Evolutionary conservation across 2,113 vertebrate genomes (phyloP).

Genomic region (Pseudorasbora parva): DNA sequence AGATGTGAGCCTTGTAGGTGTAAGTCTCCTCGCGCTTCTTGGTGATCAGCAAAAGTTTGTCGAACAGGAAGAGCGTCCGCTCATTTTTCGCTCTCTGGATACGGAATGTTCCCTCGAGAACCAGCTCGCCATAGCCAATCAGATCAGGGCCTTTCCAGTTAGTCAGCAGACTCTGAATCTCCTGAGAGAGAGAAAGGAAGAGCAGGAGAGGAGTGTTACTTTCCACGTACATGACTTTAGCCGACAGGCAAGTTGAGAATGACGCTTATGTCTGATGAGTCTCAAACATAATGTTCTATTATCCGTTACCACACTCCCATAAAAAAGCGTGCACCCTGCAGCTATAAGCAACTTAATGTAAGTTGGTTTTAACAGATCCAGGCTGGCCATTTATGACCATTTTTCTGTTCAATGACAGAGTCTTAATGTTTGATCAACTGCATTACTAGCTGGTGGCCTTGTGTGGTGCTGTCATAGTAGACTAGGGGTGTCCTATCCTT

Average conservation of each 20-base stretch:
- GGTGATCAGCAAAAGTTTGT: constrained; percentile 94
- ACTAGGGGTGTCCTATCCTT: background rate
- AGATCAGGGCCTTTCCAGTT: constrained; percentile 99
- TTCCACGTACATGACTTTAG: background rate
- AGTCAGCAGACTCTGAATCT: constrained; percentile 95
- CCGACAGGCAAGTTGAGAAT: background rate
- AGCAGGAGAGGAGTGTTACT: constrained; percentile 2
- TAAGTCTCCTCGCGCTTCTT: constrained; percentile 95
- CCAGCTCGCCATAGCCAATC: constrained; percentile 93
- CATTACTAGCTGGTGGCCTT: background rate
- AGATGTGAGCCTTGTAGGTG: constrained; percentile 94
- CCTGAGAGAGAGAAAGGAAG: constrained; percentile 72
- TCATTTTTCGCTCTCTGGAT: constrained; percentile 96
- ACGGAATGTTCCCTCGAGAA: constrained; percentile 95
- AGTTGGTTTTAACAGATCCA: background rate
- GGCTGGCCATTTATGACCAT: background rate
- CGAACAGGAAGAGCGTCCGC: constrained; percentile 93
- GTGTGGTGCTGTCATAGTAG: background rate
- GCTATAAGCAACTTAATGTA: background rate
- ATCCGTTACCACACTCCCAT: background rate
- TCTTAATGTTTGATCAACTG: background rate
- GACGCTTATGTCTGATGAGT: background rate
- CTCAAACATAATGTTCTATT: constrained; percentile 8
- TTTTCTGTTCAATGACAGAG: background rate
- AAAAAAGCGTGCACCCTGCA: background rate